Conservation (phyloP, 2,797 vertebrate species). For the Ispidina picta region DNA sequence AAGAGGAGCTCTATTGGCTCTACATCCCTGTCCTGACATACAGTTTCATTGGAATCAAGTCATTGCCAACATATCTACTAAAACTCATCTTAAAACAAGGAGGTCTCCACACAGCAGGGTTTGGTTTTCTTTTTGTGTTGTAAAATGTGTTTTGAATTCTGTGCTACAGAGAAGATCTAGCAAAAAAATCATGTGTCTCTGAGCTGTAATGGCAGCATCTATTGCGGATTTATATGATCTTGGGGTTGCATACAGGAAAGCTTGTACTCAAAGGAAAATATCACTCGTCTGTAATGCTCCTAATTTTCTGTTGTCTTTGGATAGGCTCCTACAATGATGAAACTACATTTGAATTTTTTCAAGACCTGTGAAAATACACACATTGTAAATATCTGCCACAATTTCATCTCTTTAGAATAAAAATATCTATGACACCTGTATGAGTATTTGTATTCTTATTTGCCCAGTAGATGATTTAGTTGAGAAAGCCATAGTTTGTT, state of each 20-base stretch:
- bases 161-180: neutral
- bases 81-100: neutral
- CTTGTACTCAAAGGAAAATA: neutral
- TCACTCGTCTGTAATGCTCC: neutral
- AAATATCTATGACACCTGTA: neutral
- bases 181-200: neutral
- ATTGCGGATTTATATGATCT: fast-evolving
- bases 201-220: neutral
- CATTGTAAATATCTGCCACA: neutral
- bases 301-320: neutral
- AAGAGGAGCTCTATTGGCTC: neutral
- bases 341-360: neutral
- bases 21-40: neutral
- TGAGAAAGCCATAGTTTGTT: neutral
- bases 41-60: neutral
- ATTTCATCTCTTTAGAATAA: neutral
- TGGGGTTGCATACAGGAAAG: fast-evolving
- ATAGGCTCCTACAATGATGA: neutral
- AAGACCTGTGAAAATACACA: neutral
- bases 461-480: neutral
- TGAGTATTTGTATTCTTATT: neutral
- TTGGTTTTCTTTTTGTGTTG: neutral
- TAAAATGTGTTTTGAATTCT: neutral
- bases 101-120: neutral
- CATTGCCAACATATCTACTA: neutral